Evolutionary conservation across 1,140 invertebrate genomes (phyloP).

Genomic region (Drosophila watanabei): DNA sequence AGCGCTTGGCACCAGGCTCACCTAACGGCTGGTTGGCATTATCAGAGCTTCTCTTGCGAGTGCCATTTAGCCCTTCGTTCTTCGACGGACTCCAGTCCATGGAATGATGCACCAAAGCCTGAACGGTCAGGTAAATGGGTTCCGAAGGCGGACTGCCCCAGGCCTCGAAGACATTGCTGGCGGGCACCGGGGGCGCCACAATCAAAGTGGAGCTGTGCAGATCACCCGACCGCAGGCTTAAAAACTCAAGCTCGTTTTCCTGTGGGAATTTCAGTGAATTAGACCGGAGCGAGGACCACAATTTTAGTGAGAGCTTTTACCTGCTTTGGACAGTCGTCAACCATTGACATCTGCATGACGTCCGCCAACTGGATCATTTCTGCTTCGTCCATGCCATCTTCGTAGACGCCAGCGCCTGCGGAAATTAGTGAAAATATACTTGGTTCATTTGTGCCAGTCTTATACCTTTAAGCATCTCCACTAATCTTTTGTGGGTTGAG

Average conservation of each 20-base stretch:
- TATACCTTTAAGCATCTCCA: slow-evolving; percentile 22
- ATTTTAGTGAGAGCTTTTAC: slow-evolving; percentile 5
- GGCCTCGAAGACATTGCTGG: not conserved
- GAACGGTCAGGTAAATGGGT: slow-evolving; percentile 35
- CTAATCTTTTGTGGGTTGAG: slow-evolving; percentile 7
- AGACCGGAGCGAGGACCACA: too few species aligned
- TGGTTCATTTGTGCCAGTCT: not conserved
- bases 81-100: slow-evolving; percentile 62
- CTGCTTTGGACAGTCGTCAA: slow-evolving; percentile 21
- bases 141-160: slow-evolving; percentile 37
- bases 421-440: not conserved
- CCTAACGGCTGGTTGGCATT: not conserved
- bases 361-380: slow-evolving; percentile 62
- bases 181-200: not conserved
- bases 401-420: slow-evolving; percentile 58
- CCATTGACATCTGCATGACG: slow-evolving; percentile 52
- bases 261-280: not conserved
- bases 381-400: slow-evolving; percentile 56
- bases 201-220: slow-evolving; percentile 65
- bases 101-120: slow-evolving; percentile 62
- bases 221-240: not conserved
- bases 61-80: not conserved
- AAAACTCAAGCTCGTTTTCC: slow-evolving; percentile 58
- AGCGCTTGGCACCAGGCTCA: slow-evolving; percentile 22
- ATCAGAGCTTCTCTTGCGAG: slow-evolving; percentile 21